These are phyloP conservation scores for Miniopterus natalensis DNA, from an alignment of 2,113 vertebrate species.

Conservation along the genomic window DNA sequence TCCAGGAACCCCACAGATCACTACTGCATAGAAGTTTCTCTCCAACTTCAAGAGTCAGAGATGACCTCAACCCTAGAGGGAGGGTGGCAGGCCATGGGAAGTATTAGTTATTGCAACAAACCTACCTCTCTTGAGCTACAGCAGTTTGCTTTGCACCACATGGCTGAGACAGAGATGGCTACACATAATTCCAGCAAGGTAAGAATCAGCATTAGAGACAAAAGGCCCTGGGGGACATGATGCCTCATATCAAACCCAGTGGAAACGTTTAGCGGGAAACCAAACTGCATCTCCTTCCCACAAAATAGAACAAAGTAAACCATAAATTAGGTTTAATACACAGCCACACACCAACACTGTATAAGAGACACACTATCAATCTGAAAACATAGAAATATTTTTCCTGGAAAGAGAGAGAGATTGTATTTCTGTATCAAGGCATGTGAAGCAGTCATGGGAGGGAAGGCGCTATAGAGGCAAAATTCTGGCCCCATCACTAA, in stretches of 20 bases:
- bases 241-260: neutral
- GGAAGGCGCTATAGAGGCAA: neutral
- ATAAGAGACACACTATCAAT: neutral
- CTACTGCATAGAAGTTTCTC: neutral
- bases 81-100: neutral
- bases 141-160: neutral
- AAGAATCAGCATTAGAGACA: slow-evolving; percentile 54
- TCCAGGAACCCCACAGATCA: neutral
- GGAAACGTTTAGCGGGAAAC: neutral
- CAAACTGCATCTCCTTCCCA: neutral
- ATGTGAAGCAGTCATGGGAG: neutral
- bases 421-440: neutral
- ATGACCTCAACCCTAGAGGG: neutral
- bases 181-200: slow-evolving; percentile 1
- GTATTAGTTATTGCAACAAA: neutral
- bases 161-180: neutral
- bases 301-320: neutral
- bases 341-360: neutral
- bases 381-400: neutral
- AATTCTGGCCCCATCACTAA: neutral
- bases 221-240: neutral
- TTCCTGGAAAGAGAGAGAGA: neutral
- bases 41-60: neutral
- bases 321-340: neutral
- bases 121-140: neutral